Percentiles rank a stretch among this genome's conserved stretches.
Conservation (phyloP, 2,797 vertebrate genomes). For the Vultur gryphus region DNA sequence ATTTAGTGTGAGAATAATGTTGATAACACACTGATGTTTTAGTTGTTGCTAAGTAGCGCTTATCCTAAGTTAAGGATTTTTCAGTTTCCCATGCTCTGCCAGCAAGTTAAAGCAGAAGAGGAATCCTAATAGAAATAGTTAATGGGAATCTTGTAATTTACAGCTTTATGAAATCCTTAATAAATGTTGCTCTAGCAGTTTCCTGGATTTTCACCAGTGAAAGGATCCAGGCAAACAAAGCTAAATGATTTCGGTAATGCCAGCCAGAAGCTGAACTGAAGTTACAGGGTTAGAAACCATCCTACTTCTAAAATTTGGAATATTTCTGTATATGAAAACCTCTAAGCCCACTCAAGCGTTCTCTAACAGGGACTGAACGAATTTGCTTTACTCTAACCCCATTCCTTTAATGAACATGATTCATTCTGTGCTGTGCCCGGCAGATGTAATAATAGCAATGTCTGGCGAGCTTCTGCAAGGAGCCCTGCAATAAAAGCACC, state of each 20-base stretch:
- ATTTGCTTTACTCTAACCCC: slow-evolving; percentile 16
- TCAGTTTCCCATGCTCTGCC: no score
- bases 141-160: not conserved
- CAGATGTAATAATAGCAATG: slow-evolving; percentile 64
- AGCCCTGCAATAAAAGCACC: slow-evolving; percentile 66
- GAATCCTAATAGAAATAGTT: not conserved
- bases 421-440: slow-evolving; percentile 14
- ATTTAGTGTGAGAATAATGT: no score
- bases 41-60: no score
- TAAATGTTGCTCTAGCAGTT: not conserved
- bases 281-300: not conserved
- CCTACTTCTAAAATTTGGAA: not conserved
- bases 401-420: slow-evolving; percentile 40
- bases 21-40: no score
- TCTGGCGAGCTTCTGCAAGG: slow-evolving; percentile 50
- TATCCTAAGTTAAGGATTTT: no score
- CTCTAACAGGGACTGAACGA: not conserved
- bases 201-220: not conserved
- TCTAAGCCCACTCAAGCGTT: not conserved
- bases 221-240: not conserved
- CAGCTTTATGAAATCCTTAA: not conserved
- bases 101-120: not conserved
- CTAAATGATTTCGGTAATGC: not conserved
- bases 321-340: not conserved
- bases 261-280: not conserved